Evolutionary conservation across 1,140 invertebrate genomes (phyloP).

Genomic region (Cardiocondyla obscurior): DNA sequence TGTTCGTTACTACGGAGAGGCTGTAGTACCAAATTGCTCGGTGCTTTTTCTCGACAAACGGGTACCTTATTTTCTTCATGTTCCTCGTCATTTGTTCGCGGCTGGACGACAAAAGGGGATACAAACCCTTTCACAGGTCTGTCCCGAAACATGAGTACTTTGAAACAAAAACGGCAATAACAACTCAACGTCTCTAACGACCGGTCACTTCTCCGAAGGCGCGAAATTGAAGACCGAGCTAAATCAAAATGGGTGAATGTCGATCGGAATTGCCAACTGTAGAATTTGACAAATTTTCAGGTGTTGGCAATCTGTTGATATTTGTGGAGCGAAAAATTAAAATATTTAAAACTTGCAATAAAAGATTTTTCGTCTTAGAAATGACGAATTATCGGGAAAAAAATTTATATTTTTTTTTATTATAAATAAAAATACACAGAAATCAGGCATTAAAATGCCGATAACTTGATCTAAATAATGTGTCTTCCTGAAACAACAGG

Average conservation of each 20-base stretch:
- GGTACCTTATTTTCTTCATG: neutral
- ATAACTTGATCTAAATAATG: neutral
- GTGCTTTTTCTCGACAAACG: neutral
- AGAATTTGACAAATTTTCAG: neutral
- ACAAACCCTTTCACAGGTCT: slow-evolving; percentile 14
- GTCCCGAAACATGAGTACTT: slow-evolving; percentile 7
- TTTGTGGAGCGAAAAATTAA: neutral
- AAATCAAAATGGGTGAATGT: neutral
- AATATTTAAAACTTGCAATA: neutral
- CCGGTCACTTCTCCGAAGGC: neutral
- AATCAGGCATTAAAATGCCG: neutral
- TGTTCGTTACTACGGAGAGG: neutral
- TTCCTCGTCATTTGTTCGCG: neutral
- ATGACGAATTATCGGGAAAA: neutral
- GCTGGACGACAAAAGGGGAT: slow-evolving; percentile 1
- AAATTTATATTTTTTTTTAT: neutral
- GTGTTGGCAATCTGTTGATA: neutral
- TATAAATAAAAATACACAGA: neutral
- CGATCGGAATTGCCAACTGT: neutral
- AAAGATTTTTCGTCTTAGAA: neutral
- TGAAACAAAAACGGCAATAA: neutral
- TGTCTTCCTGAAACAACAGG: neutral
- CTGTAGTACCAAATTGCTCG: neutral
- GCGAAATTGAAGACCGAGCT: neutral
- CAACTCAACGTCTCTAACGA: neutral